Evolutionary conservation across 2,797 vertebrate genomes (phyloP).

Genomic region (Cyprinella venusta): DNA sequence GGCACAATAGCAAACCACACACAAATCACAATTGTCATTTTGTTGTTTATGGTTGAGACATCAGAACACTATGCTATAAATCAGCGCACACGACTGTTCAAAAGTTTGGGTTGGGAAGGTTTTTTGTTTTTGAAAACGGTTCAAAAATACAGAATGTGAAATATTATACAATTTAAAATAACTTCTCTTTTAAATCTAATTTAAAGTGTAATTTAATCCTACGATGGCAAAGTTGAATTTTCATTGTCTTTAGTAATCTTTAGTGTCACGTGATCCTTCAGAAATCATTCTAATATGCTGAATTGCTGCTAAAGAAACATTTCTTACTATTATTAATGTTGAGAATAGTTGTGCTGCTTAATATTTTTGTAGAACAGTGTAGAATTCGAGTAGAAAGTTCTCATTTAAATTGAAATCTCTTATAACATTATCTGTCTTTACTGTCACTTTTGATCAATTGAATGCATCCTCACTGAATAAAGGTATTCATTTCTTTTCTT

Average conservation of each 20-base stretch:
- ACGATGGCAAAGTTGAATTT: not conserved
- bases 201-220: not conserved
- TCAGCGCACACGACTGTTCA: not conserved
- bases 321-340: not conserved
- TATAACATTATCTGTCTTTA: not conserved
- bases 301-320: not conserved
- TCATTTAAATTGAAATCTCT: not conserved
- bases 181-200: not conserved
- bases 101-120: not conserved
- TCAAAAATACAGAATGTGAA: not conserved
- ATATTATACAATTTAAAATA: not conserved
- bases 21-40: constrained; percentile 12
- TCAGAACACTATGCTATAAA: not conserved
- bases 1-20: constrained; percentile 12
- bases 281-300: not conserved
- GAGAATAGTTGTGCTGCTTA: not conserved
- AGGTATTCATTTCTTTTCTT: not conserved
- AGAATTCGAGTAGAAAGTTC: not conserved
- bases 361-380: not conserved
- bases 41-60: not conserved
- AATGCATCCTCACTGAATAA: not conserved
- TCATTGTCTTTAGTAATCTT: not conserved
- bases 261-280: not conserved
- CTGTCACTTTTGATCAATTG: not conserved
- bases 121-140: not conserved